Percentiles rank a stretch among this genome's conserved stretches.
Evolutionary conservation across 1,140 invertebrate species (phyloP).

Genomic region (Neomicropteryx cornuta): DNA sequence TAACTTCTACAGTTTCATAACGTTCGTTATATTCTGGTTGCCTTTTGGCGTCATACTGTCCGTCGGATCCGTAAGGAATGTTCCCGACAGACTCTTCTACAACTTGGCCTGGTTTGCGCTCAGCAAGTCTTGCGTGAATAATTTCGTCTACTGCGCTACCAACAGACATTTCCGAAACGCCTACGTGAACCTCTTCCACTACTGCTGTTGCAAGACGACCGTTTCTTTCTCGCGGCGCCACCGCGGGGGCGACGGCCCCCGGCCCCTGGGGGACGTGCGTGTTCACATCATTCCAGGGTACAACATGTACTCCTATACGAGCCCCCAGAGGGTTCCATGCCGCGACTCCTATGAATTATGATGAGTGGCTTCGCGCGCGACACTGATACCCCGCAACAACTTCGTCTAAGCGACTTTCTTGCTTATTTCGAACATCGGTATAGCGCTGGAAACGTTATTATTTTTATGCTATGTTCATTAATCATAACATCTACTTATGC

Average conservation of each 20-base stretch:
- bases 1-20: conserved; percentile 51
- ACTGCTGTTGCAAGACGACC: conserved; percentile 73
- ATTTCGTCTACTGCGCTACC: conserved; percentile 52
- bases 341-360: too few relatives aligned
- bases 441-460: too few relatives aligned
- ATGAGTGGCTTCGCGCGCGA: too few relatives aligned
- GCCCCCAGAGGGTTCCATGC: conserved; percentile 33
- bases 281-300: conserved; percentile 69
- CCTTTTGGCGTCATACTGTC: conserved; percentile 49
- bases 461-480: too few relatives aligned
- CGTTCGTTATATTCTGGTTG: conserved; percentile 57
- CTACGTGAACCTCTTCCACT: conserved; percentile 67
- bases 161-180: conserved; percentile 62
- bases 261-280: conserved; percentile 52
- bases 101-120: conserved; percentile 56
- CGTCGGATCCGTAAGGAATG: conserved; percentile 38
- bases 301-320: conserved; percentile 57
- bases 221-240: conserved; percentile 56
- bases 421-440: too few relatives aligned
- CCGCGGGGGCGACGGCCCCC: conserved; percentile 33
- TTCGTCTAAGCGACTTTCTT: too few relatives aligned
- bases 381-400: too few relatives aligned
- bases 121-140: conserved; percentile 56
- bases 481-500: too few relatives aligned
- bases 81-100: conserved; percentile 45